phyloP scores from a whole-genome alignment of 92 coral and sea anemone genomes.

The Epizoanthus rinbou region DNA sequence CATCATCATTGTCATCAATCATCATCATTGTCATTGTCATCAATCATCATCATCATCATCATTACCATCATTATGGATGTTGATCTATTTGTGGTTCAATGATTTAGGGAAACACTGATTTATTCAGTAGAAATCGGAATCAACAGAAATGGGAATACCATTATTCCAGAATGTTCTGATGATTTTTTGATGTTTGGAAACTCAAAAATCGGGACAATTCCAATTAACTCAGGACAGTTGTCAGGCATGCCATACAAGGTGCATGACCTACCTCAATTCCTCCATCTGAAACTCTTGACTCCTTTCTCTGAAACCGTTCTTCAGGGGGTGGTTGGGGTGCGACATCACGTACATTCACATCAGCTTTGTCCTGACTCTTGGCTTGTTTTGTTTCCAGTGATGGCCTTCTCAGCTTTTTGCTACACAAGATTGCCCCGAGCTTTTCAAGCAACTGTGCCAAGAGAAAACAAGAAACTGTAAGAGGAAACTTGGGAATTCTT shows the following conservation, averaged over 20 bases:
- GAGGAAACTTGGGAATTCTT: neutral
- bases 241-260: neutral
- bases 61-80: no score
- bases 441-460: conserved; percentile 57
- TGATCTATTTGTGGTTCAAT: no score
- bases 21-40: no score
- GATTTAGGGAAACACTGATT: no score
- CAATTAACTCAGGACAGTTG: no score
- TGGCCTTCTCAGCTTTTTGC: conserved; percentile 48
- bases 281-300: neutral
- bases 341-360: neutral
- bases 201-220: no score
- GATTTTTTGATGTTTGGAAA: no score
- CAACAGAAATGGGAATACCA: no score
- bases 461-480: neutral
- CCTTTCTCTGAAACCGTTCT: conserved; percentile 7
- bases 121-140: no score
- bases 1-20: no score
- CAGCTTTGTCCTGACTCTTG: neutral
- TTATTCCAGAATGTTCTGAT: no score
- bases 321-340: neutral
- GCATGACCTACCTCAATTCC: conserved; percentile 17
- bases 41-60: no score
- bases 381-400: neutral
- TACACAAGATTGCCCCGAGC: conserved; percentile 58